Percentiles rank a stretch among this genome's conserved stretches.
phyloP scores from a whole-genome alignment of 2,113 vertebrate genomes.

The Urocolius indicus region DNA sequence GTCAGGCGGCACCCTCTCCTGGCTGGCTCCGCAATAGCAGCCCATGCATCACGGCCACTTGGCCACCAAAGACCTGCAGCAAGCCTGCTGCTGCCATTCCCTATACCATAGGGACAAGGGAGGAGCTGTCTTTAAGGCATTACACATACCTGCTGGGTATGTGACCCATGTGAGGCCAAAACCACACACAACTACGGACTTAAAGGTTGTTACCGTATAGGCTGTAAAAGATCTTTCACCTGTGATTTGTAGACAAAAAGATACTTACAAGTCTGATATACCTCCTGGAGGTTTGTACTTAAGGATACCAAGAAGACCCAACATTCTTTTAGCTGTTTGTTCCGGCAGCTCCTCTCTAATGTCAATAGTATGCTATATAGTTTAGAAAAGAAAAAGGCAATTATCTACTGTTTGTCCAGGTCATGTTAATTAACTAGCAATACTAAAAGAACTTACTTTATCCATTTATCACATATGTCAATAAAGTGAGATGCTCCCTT shows the following conservation, averaged over 20 bases:
- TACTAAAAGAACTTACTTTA: background rate
- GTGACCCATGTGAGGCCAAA: no score
- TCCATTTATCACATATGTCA: background rate
- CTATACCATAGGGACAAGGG: background rate
- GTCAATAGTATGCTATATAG: slow-evolving; percentile 88
- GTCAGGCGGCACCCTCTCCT: slow-evolving; percentile 62
- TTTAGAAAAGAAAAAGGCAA: background rate
- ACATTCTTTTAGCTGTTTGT: slow-evolving; percentile 93
- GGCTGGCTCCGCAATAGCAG: slow-evolving; percentile 9
- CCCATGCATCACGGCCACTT: background rate
- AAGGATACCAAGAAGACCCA: slow-evolving; percentile 88
- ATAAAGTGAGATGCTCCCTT: background rate
- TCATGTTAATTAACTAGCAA: background rate
- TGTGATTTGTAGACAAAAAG: background rate
- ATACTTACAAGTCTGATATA: slow-evolving; percentile 86
- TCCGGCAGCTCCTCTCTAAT: slow-evolving; percentile 96
- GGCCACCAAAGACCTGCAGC: background rate
- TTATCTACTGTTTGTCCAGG: background rate
- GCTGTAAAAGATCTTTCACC: background rate
- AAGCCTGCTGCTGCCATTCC: background rate
- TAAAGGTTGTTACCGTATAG: accelerated
- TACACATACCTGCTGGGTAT: background rate
- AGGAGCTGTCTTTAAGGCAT: background rate
- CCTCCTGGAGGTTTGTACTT: slow-evolving; percentile 93
- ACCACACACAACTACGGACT: background rate